Base-by-base conservation (phyloP, 2,888 invertebrate genomes). In the Pheosia tremula region DNA sequence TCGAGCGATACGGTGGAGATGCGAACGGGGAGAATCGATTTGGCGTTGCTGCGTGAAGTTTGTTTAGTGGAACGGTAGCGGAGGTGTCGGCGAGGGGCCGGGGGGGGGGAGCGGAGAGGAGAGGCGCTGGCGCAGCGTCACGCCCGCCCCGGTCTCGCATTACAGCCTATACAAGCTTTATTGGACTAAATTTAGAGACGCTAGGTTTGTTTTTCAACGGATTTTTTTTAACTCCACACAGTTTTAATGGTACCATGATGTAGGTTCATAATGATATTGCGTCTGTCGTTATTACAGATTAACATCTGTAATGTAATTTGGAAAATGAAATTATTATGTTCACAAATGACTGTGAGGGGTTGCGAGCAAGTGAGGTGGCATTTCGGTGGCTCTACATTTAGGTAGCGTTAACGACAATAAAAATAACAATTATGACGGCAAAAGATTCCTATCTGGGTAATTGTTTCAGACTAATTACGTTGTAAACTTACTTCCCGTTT, bases 11-110 rank as follows among this genome's bases (percentile, higher is more conserved):
- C 79, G 81, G 83, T 81, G 81, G 85, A 87, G 91, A 90, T 88
- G 86, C 86, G 89, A 90, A 87, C 85, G 87, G 78, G 75, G 79
- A 82, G 83, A 92, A 93, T 93, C 89, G 90, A 93, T 93, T 93
- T 86, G 74, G 83, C 80, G 81, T 82, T 84, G 83, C 84, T 83
- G 89, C 91, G 90, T 92, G 91, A 91, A 89, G 91, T 93, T 93
- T 92, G 93, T 91, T 92, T 91, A 92, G 89, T 83, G 88, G 88
- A 90, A 90, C 90, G 86, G 84, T 84, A 85, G 88, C 85, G 71
- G 72, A 72, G 71, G 68, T 59, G 63, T 61, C 49, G 62, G 58
- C 47, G 69, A 66, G 59, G 59, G 66, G 67, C 61, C 60, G 67
- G 66, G 61, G 24, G 41, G 56, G 43, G 65, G 41, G 55, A 45